Base-by-base conservation (phyloP, 2,797 vertebrate species). In the Hyperoplus lanceolatus region DNA sequence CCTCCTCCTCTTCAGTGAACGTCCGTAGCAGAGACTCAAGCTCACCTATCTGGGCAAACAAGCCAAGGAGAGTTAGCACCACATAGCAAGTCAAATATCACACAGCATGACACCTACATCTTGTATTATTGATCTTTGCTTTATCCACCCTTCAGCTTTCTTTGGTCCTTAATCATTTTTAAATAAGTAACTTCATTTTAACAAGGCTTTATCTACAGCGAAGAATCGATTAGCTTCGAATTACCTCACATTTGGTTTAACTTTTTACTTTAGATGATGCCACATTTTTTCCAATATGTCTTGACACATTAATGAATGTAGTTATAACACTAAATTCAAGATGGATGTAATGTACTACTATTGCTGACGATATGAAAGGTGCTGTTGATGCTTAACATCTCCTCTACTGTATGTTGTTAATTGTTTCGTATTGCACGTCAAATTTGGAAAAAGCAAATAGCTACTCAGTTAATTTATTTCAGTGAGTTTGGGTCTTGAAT, bases 1-100 rank as follows among this genome's bases (percentile, higher is more conserved):
- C 87, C 39, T 99, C 97, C 57, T 99, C 97, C 86, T 99, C 96
- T 45, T 87, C 61, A 0, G 95, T 96, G 87, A 99, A 97, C 59
- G 5, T 86, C 0, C 88, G 91, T 55, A 99, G 90, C 80, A 99
- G 90, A 8, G 96, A 96, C 84, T 97, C 97, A 72, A 98, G 93
- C 88, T 95, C 91, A 46, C 96, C 95, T 0, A 91, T 94, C 98
- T 99, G 90, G 12, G 42, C 38, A 80, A 76, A 81, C 58, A 84
- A 43, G 15, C 57, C 53, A 29, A 38, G 45, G 10, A 82, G 50
- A 61, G 39, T 6, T 39, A 7, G 29, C 65, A 62, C 43, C 4
- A 6, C 70, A 61, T 59, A 77, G 80, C 69, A 48, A 78, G 46
- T 11, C 39, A 50, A 62, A 72, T 36, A 49, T 79, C 59, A 53